Percentiles rank a stretch among this genome's conserved stretches.
Conservation (phyloP, 2,888 invertebrate species). For the Seladonia tumulorum region DNA sequence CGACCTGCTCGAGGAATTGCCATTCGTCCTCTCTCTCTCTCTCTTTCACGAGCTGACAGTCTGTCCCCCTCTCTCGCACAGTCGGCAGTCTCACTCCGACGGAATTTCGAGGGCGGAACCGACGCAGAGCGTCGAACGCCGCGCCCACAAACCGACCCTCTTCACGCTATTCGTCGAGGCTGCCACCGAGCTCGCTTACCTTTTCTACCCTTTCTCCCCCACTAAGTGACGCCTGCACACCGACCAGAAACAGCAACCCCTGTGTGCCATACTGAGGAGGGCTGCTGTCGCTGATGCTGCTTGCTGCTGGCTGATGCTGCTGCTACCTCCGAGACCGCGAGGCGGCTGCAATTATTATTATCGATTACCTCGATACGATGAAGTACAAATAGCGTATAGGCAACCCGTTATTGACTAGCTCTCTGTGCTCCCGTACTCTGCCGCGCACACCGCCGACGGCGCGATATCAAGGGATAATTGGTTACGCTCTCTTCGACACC, state of each 20-base stretch:
- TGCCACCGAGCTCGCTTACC: constrained; percentile 49
- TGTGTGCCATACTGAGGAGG: constrained; percentile 49
- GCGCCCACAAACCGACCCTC: constrained; percentile 76
- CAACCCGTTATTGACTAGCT: constrained; percentile 70
- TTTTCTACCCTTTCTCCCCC: constrained; percentile 60
- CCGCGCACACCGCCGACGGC: constrained; percentile 47
- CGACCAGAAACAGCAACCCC: constrained; percentile 58
- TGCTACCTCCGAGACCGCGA: constrained; percentile 64
- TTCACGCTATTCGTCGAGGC: constrained; percentile 73
- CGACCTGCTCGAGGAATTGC: constrained; percentile 42
- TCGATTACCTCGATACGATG: constrained; percentile 76
- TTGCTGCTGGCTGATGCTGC: constrained; percentile 14
- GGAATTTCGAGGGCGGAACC: constrained; percentile 65
- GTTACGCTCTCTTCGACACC: constrained; percentile 54
- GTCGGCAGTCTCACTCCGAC: constrained; percentile 7
- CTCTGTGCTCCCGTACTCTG: constrained; percentile 55
- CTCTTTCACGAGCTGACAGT: background rate
- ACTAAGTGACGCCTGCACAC: constrained; percentile 39
- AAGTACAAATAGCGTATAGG: constrained; percentile 76
- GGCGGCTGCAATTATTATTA: constrained; percentile 76
- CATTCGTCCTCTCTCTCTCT: constrained; percentile 46
- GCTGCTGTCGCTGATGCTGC: constrained; percentile 39
- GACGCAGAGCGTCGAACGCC: constrained; percentile 50
- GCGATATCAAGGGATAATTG: constrained; percentile 69
- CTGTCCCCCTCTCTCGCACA: background rate